Percentiles rank a stretch among this genome's conserved stretches.
These are phyloP conservation scores for Empis livida DNA, from an alignment of 2,888 invertebrate species.

Conservation along the genomic window DNA sequence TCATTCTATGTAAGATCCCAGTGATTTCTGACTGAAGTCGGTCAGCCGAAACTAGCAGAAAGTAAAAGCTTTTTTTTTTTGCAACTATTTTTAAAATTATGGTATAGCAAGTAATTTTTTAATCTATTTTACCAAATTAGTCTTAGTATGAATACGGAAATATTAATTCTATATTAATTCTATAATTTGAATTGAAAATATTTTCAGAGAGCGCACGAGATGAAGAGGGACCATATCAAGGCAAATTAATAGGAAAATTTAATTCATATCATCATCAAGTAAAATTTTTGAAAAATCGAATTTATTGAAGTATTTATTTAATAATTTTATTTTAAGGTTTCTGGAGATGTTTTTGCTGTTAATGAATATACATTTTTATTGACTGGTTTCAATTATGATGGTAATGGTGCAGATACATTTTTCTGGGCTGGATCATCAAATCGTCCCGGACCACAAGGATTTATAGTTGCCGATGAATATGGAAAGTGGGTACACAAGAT, in stretches of 20 bases:
- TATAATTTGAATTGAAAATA: neutral
- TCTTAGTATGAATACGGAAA: too few species aligned
- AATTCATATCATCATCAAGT: slow-evolving; percentile 82
- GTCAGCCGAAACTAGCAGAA: too few species aligned
- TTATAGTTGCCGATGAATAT: slow-evolving; percentile 77
- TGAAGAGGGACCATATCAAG: slow-evolving; percentile 61
- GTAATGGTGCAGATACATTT: slow-evolving; percentile 80
- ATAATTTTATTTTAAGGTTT: slow-evolving; percentile 42
- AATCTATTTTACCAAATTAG: too few species aligned
- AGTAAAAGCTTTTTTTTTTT: too few species aligned
- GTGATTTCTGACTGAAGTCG: too few species aligned
- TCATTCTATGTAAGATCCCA: too few species aligned
- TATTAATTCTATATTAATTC: too few species aligned
- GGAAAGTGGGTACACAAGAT: slow-evolving; percentile 45
- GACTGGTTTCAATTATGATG: slow-evolving; percentile 77
- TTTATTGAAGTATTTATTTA: neutral
- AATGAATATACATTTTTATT: slow-evolving; percentile 72
- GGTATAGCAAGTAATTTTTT: too few species aligned
- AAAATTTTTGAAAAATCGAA: slow-evolving; percentile 7
- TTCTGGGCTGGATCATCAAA: slow-evolving; percentile 88
- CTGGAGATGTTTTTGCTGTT: slow-evolving; percentile 79
- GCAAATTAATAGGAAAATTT: slow-evolving; percentile 69
- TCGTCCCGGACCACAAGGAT: slow-evolving; percentile 79
- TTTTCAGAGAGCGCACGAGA: slow-evolving; percentile 35
- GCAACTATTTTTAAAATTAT: too few species aligned